Base-by-base conservation (phyloP, 2,797 vertebrate genomes). In the Cottoperca gobio region DNA sequence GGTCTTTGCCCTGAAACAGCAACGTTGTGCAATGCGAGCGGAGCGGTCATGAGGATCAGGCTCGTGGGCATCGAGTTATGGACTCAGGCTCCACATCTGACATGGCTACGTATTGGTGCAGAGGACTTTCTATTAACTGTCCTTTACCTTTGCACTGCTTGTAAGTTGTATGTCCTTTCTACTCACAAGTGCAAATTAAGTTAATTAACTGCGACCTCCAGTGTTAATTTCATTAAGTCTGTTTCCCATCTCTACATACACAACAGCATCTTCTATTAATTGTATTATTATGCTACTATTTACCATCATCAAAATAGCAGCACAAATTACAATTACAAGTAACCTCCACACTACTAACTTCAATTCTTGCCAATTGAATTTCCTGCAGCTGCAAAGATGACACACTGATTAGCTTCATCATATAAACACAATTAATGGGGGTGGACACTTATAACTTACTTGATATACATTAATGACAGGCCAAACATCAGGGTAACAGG, bases 21-120 rank as follows among this genome's bases (percentile, higher is more conserved):
- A 82, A 77, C 50, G 58, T 92, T 93, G 88, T 86, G 82, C 83
- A 93, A 89, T 45, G 76, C 14, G 59, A 64, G 60, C 23, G 33
- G 24, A 58, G 54, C 23, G 35, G 72, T 63, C 42, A 12, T 46
- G 60, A 63, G 68, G 60, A 59, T 72, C 12, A 0, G 46, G 62
- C 65, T 76, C 12, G 12, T 39, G 65, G 66, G 69, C 72, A 69
- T 50, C 37, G 5, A 78, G 46, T 68, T 7, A 8, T 33, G 7
- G 31, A 33, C 53, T 0, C 13, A 14, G 37, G 42, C 37, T 57
- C 21, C n/a, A n/a, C 19, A 8, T 60, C 21, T 39, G 19, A 49
- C 52, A 5, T 4, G 45, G 13, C 53, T 17, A 11, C 6, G 6
- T 5, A 23, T 39, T 26, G 14, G 10, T 21, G 54, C 45, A n/a